Evolutionary conservation across 2,113 vertebrate species (phyloP), one percentile per base, ranked within the genome.

Genomic region (Henicopernis longicauda): DNA sequence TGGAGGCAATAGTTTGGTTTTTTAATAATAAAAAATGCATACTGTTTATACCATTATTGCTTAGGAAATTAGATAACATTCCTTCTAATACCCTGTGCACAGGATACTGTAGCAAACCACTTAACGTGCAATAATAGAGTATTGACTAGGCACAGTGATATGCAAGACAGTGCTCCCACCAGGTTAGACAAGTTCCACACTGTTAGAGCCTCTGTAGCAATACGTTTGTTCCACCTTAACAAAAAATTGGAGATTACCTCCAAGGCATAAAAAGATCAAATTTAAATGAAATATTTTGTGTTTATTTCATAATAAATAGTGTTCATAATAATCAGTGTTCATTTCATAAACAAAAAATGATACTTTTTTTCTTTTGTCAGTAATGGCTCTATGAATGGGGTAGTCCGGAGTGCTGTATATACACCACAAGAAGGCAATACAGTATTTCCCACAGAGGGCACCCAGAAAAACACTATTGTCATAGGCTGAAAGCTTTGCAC

Each of bases 21-120:
- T 97, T 97, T 97, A 86, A 97, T 97, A 98, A 97, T 95, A 98
- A 98, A 98, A 98, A 98, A 97, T 94, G 78, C 96, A 98, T 90
- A 97, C 86, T 96, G 90, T 83, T 98, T 97, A 97, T 96, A 95
- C 85, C 86, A 94, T 98, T 98, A 98, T 96, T 98, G 97, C 97
- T 97, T 96, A 93, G 97, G 97, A 98, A 98, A 98, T 98, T 97
- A 98, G 97, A 62, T 93, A 97, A 98, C 96, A 97, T 95, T 78
- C 96, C 91, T 97, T 97, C 97, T 97, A 98, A 98, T 96, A 93
- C 94, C 77, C 57, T 96, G 93, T 44, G 74, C 50, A 45, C 95
- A 96, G 93, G 97, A 95, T 92, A 96, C 90, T 97, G 96, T 47
- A 98, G 95, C 93, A 97, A 98, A 95, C 93, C 97, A 98, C 97